phyloP scores from a whole-genome alignment of 1,140 invertebrate species.

The Pectinophora gossypiella region DNA sequence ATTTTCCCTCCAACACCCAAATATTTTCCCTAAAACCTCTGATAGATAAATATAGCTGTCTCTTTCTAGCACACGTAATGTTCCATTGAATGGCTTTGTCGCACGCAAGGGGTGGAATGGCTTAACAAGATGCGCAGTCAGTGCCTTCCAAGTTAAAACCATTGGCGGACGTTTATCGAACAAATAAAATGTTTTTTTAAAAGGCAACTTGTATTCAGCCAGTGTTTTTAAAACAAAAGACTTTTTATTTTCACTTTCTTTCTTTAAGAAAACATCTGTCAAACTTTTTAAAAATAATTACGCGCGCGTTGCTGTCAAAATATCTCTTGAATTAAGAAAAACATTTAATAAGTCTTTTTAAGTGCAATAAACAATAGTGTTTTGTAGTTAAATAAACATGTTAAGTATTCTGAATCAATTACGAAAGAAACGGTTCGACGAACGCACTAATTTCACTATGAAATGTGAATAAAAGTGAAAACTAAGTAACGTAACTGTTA shows the following conservation, averaged over 20 bases:
- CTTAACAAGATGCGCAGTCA: conserved; percentile 37
- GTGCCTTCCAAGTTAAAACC: conserved; percentile 56
- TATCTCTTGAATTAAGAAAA: too few relatives aligned
- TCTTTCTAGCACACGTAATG: conserved; percentile 22
- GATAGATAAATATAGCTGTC: conserved; percentile 43
- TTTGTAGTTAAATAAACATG: background rate
- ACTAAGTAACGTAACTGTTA: conserved; percentile 5
- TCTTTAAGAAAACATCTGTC: too few relatives aligned
- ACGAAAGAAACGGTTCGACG: conserved; percentile 21
- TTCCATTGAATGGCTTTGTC: conserved; percentile 34
- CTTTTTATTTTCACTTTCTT: background rate
- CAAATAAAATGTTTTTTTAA: conserved; percentile 23
- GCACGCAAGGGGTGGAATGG: conserved; percentile 38
- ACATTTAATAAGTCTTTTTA: too few relatives aligned
- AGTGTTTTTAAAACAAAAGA: conserved; percentile 7
- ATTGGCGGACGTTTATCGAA: conserved; percentile 48
- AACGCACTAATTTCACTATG: conserved; percentile 26
- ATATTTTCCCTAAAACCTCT: conserved; percentile 43
- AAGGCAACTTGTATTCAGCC: background rate
- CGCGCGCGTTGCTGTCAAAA: too few relatives aligned
- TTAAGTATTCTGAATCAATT: background rate
- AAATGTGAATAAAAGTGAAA: conserved; percentile 39
- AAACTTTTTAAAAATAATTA: too few relatives aligned
- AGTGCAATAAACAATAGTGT: background rate
- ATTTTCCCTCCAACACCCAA: conserved; percentile 37